phyloP scores from a whole-genome alignment of 1,140 invertebrate genomes.

The Zaprionus kolodkinae region DNA sequence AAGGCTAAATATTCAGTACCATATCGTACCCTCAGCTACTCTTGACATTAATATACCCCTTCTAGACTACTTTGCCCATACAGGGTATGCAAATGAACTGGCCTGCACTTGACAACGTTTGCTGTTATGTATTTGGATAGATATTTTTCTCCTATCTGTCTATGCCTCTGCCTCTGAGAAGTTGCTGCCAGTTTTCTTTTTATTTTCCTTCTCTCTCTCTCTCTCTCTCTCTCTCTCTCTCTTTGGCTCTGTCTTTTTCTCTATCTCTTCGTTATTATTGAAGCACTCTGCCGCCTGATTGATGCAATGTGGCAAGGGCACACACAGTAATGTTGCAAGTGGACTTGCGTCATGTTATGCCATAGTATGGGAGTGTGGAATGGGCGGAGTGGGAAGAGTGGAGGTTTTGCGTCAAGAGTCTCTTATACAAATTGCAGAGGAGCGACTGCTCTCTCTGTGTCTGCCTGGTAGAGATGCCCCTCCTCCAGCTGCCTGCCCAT shows the following conservation, averaged over 20 bases:
- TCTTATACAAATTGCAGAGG: constrained; percentile 21
- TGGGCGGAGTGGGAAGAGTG: not conserved
- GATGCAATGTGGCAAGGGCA: constrained; percentile 67
- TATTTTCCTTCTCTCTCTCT: constrained; percentile 39
- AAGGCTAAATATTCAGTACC: no score
- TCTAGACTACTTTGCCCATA: not conserved
- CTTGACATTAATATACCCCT: not conserved
- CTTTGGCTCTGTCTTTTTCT: no score
- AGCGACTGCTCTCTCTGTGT: constrained; percentile 28
- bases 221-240: constrained; percentile 34
- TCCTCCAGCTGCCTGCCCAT: constrained; percentile 25
- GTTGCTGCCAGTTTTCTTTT: constrained; percentile 21
- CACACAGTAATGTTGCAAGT: constrained; percentile 10
- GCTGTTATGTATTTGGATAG: constrained; percentile 47
- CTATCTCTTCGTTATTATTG: constrained; percentile 17
- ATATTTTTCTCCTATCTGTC: constrained; percentile 32
- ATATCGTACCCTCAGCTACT: no score
- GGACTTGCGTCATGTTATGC: constrained; percentile 57
- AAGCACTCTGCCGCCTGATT: constrained; percentile 42
- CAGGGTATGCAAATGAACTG: constrained; percentile 36
- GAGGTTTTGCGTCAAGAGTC: constrained; percentile 3
- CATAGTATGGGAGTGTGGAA: not conserved
- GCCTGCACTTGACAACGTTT: constrained; percentile 59
- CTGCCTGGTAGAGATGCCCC: constrained; percentile 1
- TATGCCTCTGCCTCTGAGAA: constrained; percentile 2